Conservation (phyloP, 2,888 invertebrate genomes). For the Molanna angustata region DNA sequence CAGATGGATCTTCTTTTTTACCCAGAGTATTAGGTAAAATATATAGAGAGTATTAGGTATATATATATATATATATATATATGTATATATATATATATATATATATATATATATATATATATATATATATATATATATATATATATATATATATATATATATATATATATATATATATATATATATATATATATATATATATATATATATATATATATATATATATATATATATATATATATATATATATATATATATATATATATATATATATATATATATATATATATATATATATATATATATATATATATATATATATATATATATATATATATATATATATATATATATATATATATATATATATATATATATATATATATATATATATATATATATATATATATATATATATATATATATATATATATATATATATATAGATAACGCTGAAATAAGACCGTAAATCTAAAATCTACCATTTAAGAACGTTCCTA, state of each 20-base stretch:
- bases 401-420: background rate
- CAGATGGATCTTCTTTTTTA: too few species aligned
- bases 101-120: background rate
- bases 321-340: background rate
- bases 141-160: background rate
- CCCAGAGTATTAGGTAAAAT: too few species aligned
- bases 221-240: background rate
- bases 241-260: background rate
- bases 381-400: background rate
- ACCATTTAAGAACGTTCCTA: too few species aligned
- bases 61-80: background rate
- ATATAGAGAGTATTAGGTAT: too few species aligned
- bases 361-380: background rate
- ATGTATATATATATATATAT: background rate
- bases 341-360: background rate
- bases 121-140: background rate
- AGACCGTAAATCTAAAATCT: too few species aligned
- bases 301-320: background rate
- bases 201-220: background rate
- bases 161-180: background rate
- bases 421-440: background rate
- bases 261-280: background rate
- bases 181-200: background rate
- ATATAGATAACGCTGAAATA: too few species aligned
- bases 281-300: background rate